Evolutionary conservation across 1,140 invertebrate genomes (phyloP), one percentile per base, ranked within the genome.

Genomic region (Microplitis mediator): DNA sequence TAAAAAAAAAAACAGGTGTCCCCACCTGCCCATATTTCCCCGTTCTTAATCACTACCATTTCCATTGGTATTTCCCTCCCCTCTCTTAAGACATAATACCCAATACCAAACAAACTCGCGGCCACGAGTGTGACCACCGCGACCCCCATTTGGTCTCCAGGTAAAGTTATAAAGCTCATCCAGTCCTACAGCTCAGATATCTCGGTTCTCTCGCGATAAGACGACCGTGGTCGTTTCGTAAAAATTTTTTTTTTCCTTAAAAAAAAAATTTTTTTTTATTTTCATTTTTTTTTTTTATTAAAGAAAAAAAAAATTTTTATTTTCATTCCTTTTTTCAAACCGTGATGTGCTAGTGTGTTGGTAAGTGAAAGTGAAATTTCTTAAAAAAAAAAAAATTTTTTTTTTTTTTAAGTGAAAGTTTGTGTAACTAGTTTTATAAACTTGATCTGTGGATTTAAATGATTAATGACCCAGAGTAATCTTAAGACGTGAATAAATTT

Each of bases 151-250:
- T 54, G 61, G 36, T 61, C 52, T 61, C 52, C 63, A 63, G 60
- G 80, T 80, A 85, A 73, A 84, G 81, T 85, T 86, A 85, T 86
- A 86, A 86, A 86, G 83, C 77, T 76, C 75, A 82, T 76, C 80
- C 67, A 75, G 65, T 56, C 77, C 74, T 75, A 74, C 76, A 74
- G 72, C 71, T 75, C 74, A 77, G 76, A 82, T 78, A 77, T 79
- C 82, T 78, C 84, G 81, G 77, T 79, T 80, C 83, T 81, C 83
- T 81, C 76, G 39, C 5, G 39, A 45, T 45, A 6, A 9, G 11
- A 45, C 6, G 76, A 13, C 69, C 78, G 76, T 75, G 71, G 79
- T 58, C 71, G 23, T 23, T 23, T 23, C 23, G 23, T 23, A 23
- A 23, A 23, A 23, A 23, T 23, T 23, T 23, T 23, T 23, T 23